phyloP scores from a whole-genome alignment of 2,113 vertebrate species.

The Parus major region DNA sequence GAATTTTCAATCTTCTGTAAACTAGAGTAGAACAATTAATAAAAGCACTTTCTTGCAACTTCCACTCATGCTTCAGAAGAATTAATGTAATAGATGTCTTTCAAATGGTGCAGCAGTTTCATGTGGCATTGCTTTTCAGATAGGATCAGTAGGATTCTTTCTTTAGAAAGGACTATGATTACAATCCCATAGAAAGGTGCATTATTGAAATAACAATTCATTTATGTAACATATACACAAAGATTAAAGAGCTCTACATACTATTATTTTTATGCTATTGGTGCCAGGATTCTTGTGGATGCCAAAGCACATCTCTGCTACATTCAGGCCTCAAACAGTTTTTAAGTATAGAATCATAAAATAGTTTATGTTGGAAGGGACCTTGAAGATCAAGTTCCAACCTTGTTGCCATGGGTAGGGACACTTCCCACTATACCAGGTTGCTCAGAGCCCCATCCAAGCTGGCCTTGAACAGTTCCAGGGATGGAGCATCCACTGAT shows the following conservation, averaged over 20 bases:
- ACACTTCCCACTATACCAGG: background rate
- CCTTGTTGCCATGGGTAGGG: rapidly evolving
- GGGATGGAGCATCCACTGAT: background rate
- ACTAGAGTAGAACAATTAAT: background rate
- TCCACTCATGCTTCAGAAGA: background rate
- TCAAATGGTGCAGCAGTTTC: background rate
- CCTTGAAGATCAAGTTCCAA: background rate
- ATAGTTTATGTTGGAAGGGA: background rate
- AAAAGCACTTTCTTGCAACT: background rate
- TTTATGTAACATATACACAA: background rate
- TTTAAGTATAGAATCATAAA: background rate
- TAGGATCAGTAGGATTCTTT: background rate
- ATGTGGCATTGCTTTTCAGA: background rate
- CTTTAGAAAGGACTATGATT: background rate
- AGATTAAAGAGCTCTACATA: background rate
- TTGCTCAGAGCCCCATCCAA: background rate
- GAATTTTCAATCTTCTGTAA: background rate
- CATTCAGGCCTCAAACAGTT: background rate
- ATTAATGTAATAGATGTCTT: background rate
- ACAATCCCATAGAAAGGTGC: background rate
- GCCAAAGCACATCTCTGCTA: background rate
- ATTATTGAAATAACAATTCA: background rate
- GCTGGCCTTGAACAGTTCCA: background rate
- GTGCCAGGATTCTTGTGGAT: background rate
- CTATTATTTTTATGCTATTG: background rate